phyloP scores from a whole-genome alignment of 2,113 vertebrate species.

The Neotoma lepida region DNA sequence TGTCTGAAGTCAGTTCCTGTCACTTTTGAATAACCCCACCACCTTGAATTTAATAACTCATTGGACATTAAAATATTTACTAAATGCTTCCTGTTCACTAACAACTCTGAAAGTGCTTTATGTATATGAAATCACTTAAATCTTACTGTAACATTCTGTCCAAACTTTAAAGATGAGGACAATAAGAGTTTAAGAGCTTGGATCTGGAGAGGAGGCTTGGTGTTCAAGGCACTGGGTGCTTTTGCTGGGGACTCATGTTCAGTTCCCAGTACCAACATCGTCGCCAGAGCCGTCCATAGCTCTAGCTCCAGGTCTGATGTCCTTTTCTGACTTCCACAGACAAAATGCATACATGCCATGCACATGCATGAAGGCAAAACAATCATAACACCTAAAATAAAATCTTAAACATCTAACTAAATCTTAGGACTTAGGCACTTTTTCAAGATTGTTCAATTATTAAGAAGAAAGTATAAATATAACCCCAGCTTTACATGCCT shows the following conservation, averaged over 20 bases:
- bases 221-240: not conserved
- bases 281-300: not conserved
- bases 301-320: not conserved
- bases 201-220: not conserved
- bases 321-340: not conserved
- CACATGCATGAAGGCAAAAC: not conserved
- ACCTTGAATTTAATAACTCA: slow-evolving; percentile 26
- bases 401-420: not conserved
- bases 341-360: not conserved
- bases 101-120: not conserved
- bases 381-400: not conserved
- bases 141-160: not conserved
- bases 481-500: not conserved
- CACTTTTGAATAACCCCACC: not conserved
- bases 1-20: not conserved
- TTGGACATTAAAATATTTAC: slow-evolving; percentile 46
- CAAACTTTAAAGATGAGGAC: slow-evolving; percentile 49
- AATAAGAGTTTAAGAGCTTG: slow-evolving; percentile 1
- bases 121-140: slow-evolving; percentile 21
- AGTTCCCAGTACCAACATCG: not conserved
- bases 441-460: not conserved
- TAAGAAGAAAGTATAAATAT: slow-evolving; percentile 17
- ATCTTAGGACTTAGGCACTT: not conserved
- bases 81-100: not conserved
- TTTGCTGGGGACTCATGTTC: not conserved